A percentile compares a stretch with the other conserved stretches of the same genome.
Conservation (phyloP, 1,140 invertebrate species). For the Temnothorax curvispinosus region DNA sequence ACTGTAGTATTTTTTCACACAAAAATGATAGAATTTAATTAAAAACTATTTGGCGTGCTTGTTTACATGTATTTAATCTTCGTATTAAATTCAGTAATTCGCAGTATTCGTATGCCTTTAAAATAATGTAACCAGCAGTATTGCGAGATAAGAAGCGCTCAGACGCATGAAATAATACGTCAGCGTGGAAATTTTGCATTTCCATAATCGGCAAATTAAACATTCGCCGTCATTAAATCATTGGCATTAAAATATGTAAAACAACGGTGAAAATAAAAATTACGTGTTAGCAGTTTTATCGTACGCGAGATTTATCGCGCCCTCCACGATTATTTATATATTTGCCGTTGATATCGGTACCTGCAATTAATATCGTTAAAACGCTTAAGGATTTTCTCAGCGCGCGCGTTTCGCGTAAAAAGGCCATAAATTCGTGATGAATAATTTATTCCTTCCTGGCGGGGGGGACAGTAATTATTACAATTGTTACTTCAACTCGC, state of each 20-base stretch:
- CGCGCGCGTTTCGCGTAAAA: constrained; percentile 46
- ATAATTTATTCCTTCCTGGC: constrained; percentile 54
- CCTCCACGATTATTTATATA: constrained; percentile 58
- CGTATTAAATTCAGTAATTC: not conserved
- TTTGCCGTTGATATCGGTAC: constrained; percentile 57
- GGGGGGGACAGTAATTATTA: constrained; percentile 58
- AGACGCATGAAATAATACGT: constrained; percentile 26
- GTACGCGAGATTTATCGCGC: constrained; percentile 42
- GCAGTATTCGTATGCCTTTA: not conserved
- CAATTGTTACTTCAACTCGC: constrained; percentile 55
- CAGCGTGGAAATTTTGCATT: constrained; percentile 40
- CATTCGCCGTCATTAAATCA: constrained; percentile 56
- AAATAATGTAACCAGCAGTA: not conserved
- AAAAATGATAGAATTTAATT: not conserved
- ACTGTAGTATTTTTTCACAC: not conserved
- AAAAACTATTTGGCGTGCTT: not conserved
- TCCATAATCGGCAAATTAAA: constrained; percentile 56
- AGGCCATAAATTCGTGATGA: constrained; percentile 50
- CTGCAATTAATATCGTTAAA: constrained; percentile 61
- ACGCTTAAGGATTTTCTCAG: constrained; percentile 61
- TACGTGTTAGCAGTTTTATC: constrained; percentile 49
- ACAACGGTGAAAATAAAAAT: constrained; percentile 43
- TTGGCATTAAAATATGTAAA: constrained; percentile 57
- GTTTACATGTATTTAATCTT: constrained; percentile 4
- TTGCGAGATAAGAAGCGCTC: constrained; percentile 32